phyloP scores from a whole-genome alignment of 2,888 invertebrate species.

The Lingula anatina region DNA sequence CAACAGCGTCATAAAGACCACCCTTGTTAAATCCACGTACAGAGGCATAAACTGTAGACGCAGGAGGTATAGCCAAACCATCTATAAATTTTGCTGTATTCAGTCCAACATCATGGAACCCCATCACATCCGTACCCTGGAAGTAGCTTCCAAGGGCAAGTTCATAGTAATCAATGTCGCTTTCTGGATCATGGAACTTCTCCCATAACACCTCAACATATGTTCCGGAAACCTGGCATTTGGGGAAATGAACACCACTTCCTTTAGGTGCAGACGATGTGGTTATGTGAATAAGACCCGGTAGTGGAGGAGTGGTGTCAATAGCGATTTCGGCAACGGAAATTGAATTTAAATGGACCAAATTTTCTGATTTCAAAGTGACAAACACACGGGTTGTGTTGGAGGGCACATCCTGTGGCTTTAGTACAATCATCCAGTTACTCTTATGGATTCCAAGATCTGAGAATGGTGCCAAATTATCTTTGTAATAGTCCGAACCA shows the following conservation, averaged over 20 bases:
- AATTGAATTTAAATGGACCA: slow-evolving; percentile 9
- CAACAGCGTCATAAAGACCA: background rate
- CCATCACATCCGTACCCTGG: slow-evolving; percentile 2
- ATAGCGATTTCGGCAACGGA: slow-evolving; percentile 12
- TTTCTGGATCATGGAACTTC: slow-evolving; percentile 14
- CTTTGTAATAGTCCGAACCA: too few species aligned
- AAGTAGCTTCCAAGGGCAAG: background rate
- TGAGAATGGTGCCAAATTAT: too few species aligned
- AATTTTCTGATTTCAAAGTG: slow-evolving; percentile 12
- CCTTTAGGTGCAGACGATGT: too few species aligned
- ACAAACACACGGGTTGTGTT: too few species aligned
- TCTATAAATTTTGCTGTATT: background rate
- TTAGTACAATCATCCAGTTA: too few species aligned
- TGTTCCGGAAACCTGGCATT: slow-evolving; percentile 18
- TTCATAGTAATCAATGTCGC: slow-evolving; percentile 11
- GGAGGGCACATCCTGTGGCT: too few species aligned
- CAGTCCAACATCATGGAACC: background rate
- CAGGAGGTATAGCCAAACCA: slow-evolving; percentile 2
- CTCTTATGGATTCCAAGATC: too few species aligned
- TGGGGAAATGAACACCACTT: too few species aligned
- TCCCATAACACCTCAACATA: slow-evolving; percentile 14
- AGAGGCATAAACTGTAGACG: slow-evolving; percentile 1
- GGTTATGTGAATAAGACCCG: slow-evolving; percentile 13
- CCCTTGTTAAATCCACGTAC: slow-evolving; percentile 1
- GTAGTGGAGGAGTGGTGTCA: slow-evolving; percentile 15